Base-by-base conservation (phyloP, 2,113 vertebrate species). In the Nibea coibor region DNA sequence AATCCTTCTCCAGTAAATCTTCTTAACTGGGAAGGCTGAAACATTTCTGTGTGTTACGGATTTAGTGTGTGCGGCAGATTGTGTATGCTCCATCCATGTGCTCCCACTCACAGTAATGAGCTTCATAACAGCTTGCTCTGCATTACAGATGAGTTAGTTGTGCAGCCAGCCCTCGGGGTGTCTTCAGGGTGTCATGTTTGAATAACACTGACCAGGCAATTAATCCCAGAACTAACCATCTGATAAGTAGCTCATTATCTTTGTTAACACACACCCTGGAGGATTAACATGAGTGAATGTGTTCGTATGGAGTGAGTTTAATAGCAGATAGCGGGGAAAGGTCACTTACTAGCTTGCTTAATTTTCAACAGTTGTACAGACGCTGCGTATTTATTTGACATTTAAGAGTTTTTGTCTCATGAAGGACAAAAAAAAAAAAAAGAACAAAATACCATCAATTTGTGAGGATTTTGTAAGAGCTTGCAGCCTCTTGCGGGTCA, bases 151-250 rank as follows among this genome's bases (percentile, higher is more conserved):
- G 83, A 90, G 74, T 72, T 65, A 11, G 73, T 16, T 39, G 71
- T 79, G 73, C 78, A 79, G 85, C 61, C 81, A 65, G 81, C 79
- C 88, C 82, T 24, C 81, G 14, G 87, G 88, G 84, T 75, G 84
- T 87, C 90, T 87, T 90, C 76, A 78, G 78, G 85, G 78, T 79
- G 84, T 84, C 62, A 8, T 72, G 86, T 91, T 89, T 87, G 82
- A 89, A 88, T 91, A 92, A 89, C 84, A 83, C 86, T 89, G 89
- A 91, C 82, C 91, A 78, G 59, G 79, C 86, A 87, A 87, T 90
- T 89, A 85, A 90, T 86, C 80, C 86, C 64, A 47, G 43, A 87
- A 78, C 75, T 78, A 88, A 89, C 75, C 78, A 83, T 75, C 74
- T 88, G 81, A 93, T 90, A 90, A 90, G 82, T 78, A 81, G 57